Evolutionary conservation across 2,113 vertebrate species (phyloP), one percentile per base, ranked within the genome.

Genomic region (Anser brachyrhynchus): DNA sequence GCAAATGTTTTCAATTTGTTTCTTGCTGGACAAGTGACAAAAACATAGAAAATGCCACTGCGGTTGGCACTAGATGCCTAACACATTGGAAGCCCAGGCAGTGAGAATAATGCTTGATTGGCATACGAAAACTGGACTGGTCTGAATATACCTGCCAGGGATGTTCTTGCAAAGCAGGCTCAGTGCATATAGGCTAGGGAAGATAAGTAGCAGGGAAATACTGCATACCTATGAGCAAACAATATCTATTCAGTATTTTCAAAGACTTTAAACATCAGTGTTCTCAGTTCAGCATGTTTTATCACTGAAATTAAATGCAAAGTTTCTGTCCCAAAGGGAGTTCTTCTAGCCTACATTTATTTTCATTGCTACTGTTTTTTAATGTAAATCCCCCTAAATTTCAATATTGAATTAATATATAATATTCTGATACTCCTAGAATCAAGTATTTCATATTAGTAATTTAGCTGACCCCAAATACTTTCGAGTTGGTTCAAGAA

Each of bases 261-360:
- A 67, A 83, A 83, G 13, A 76, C 22, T 58, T 87, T 66, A 49
- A 66, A 80, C 17, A 26, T 25, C 72, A 29, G 9, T 46, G 29
- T 69, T 86, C 23, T 92, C 44, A 33, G 59, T 83, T 80, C 87
- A 92, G 46, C 29, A 33, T 3, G 1, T 87, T 89, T 90, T 87
- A 28, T 65, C 62, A 49, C 25, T 76, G 39, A 65, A 86, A 61
- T 58, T 26, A 75, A 93, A 87, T 67, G 17, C 74, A 62, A 61
- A 64, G 18, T 52, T 87, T 78, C 43, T 79, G 29, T 76, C 61
- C 39, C 57, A 80, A 46, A 86, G 59, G n/a, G 80, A 4, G 13
- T 77, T 92, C n/a, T 2, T 88, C 20, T 21, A 77, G 44, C 28
- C 14, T 37, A 37, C 9, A 6, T 70, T 90, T 88, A 59, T 62